These are phyloP conservation scores for Tolmerus cingulatus DNA, from an alignment of 2,888 invertebrate species.

Conservation along the genomic window DNA sequence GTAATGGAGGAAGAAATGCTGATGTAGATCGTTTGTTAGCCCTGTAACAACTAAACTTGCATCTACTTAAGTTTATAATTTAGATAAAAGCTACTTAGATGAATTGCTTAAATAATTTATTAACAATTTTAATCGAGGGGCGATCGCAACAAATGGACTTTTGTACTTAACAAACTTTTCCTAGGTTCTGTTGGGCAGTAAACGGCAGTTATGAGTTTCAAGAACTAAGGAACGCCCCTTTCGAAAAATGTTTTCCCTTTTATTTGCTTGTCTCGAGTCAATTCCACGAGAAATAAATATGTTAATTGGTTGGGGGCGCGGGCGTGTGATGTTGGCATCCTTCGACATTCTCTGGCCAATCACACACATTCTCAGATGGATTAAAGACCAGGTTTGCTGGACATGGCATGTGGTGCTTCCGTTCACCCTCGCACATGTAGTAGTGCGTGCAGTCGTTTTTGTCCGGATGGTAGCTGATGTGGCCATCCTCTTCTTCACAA, in stretches of 20 bases:
- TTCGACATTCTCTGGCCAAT: conserved; percentile 95
- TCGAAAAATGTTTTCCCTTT: background rate
- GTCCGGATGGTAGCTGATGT: conserved; percentile 91
- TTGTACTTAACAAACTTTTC: conserved; percentile 25
- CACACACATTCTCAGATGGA: conserved; percentile 91
- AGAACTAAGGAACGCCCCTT: background rate
- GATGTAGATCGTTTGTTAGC: conserved; percentile 35
- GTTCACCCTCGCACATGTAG: conserved; percentile 95
- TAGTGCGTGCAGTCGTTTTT: conserved; percentile 92
- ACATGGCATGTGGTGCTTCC: conserved; percentile 96
- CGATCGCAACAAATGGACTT: conserved; percentile 22
- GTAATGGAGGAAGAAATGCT: background rate
- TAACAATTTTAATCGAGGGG: conserved; percentile 31
- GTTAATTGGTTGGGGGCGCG: conserved; percentile 66
- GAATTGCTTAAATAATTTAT: conserved; percentile 42
- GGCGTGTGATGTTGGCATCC: conserved; percentile 79
- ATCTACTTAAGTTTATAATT: conserved; percentile 41
- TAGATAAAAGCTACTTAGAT: conserved; percentile 39
- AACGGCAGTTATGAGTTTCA: background rate
- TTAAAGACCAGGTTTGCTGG: conserved; percentile 93
- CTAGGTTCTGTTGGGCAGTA: conserved; percentile 10
- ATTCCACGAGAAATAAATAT: background rate
- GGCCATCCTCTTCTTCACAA: conserved; percentile 94
- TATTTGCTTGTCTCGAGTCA: background rate
- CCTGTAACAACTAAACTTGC: conserved; percentile 29